A percentile compares a stretch with the other conserved stretches of the same genome.
Evolutionary conservation across 2,888 invertebrate genomes (phyloP).

Genomic region (Ormyrus thymus): DNA sequence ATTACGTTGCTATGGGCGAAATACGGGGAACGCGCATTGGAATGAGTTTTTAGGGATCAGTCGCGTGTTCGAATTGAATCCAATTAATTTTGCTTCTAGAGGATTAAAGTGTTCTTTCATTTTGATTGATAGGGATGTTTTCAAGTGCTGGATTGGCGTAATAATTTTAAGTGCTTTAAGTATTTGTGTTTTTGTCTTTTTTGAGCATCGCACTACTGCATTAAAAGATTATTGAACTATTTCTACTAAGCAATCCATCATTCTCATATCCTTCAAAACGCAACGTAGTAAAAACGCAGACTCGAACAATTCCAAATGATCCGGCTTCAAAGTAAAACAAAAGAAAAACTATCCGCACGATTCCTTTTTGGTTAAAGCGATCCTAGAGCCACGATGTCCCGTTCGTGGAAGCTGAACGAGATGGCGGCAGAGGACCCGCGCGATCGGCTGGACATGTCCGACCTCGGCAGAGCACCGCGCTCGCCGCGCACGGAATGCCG

Average conservation of each 20-base stretch:
- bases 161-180: slow-evolving; percentile 24
- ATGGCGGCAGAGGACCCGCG: slow-evolving; percentile 34
- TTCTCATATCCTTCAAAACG: too few species aligned
- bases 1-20: too few species aligned
- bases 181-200: too few species aligned
- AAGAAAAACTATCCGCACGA: too few species aligned
- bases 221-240: neutral
- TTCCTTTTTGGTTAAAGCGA: neutral
- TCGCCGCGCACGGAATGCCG: slow-evolving; percentile 24
- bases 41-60: neutral
- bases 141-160: neutral
- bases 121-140: slow-evolving; percentile 20
- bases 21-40: too few species aligned
- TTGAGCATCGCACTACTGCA: slow-evolving; percentile 1
- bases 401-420: slow-evolving; percentile 40
- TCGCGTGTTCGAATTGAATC: slow-evolving; percentile 9
- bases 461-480: neutral
- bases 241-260: too few species aligned
- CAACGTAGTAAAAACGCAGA: too few species aligned
- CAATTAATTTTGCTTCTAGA: slow-evolving; percentile 19
- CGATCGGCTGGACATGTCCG: slow-evolving; percentile 19
- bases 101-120: neutral
- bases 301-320: too few species aligned
- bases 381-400: slow-evolving; percentile 37
- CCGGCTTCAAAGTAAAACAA: too few species aligned